A percentile compares a stretch with the other conserved stretches of the same genome.
Evolutionary conservation across 2,113 vertebrate genomes (phyloP).

Genomic region (Oryzias curvinotus): DNA sequence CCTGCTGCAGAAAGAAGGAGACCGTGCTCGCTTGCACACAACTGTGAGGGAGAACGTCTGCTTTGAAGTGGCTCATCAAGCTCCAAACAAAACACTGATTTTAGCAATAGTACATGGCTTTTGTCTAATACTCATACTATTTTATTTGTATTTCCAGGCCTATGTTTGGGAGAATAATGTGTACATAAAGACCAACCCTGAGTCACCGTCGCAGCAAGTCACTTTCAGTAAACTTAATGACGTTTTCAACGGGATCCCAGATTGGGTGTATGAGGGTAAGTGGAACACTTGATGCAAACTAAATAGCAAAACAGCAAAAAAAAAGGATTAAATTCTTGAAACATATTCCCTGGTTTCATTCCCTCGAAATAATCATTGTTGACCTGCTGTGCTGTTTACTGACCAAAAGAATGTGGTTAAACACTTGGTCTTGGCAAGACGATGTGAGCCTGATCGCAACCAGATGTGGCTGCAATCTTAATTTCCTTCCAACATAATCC

Average conservation of each 20-base stretch:
- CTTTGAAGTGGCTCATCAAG: slow-evolving; percentile 11
- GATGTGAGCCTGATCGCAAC: slow-evolving; percentile 3
- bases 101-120: no score
- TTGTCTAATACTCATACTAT: not conserved
- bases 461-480: not conserved
- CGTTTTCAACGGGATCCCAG: slow-evolving; percentile 93
- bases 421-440: not conserved
- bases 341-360: not conserved
- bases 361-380: no score
- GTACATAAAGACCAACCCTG: slow-evolving; percentile 83
- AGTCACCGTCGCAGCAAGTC: slow-evolving; percentile 69
- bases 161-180: slow-evolving; percentile 90
- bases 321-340: not conserved
- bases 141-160: slow-evolving; percentile 62
- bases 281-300: not conserved
- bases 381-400: not conserved
- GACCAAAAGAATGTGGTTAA: not conserved
- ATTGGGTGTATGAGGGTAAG: slow-evolving; percentile 97
- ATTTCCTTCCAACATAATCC: not conserved
- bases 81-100: slow-evolving; percentile 21
- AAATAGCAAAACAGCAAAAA: not conserved
- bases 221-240: slow-evolving; percentile 78
- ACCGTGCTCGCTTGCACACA: not conserved
- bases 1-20: slow-evolving; percentile 16
- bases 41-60: not conserved